These are phyloP conservation scores for Lacanobia oleracea DNA, from an alignment of 2,888 invertebrate species.

Conservation along the genomic window DNA sequence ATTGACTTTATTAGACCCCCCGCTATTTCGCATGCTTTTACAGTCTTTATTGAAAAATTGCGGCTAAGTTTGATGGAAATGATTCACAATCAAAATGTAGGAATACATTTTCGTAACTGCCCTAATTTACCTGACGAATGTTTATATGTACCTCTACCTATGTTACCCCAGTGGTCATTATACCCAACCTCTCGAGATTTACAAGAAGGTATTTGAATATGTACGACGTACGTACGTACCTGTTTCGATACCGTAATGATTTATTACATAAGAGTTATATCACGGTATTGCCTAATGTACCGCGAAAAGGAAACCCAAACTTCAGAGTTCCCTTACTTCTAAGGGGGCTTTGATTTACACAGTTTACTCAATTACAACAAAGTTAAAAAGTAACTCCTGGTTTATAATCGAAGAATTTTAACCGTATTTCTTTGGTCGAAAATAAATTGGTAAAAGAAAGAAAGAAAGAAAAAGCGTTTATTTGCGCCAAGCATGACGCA, in stretches of 20 bases:
- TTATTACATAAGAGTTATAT: constrained; percentile 45
- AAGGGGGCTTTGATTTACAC: constrained; percentile 56
- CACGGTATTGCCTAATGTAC: constrained; percentile 55
- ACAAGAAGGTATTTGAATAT: neutral
- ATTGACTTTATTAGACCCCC: neutral
- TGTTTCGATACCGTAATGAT: constrained; percentile 33
- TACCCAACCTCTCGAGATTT: neutral
- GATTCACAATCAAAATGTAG: neutral
- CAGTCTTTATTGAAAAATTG: neutral
- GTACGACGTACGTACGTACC: too few relatives aligned
- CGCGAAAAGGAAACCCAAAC: constrained; percentile 53
- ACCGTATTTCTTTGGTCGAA: constrained; percentile 19
- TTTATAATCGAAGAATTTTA: constrained; percentile 18
- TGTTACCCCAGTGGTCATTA: neutral
- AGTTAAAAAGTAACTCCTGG: constrained; percentile 43
- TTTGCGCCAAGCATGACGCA: too few relatives aligned
- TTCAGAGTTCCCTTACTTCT: constrained; percentile 43
- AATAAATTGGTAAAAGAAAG: neutral
- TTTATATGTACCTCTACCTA: neutral
- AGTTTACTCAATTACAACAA: constrained; percentile 56
- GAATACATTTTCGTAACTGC: neutral
- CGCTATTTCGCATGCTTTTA: neutral
- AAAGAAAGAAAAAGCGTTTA: too few relatives aligned
- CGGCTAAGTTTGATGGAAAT: neutral
- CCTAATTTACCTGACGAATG: neutral